Base-by-base conservation (phyloP, 2,888 invertebrate species). In the Standfussiana lucernea region DNA sequence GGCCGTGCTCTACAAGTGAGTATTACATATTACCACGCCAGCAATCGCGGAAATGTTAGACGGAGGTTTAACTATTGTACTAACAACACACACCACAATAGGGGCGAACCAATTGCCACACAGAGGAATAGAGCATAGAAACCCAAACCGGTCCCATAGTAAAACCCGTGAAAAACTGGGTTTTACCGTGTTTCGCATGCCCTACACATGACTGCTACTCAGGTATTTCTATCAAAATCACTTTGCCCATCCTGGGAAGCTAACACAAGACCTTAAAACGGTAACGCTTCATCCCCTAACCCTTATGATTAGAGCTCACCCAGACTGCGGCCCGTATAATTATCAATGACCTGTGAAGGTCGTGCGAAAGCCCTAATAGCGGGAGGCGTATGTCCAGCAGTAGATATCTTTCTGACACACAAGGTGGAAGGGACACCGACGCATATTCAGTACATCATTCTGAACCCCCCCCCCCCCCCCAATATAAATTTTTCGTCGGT, bases 1-100 rank as follows among this genome's bases (percentile, higher is more conserved):
- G 37, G 98, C 98, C 50, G 97, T 98, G 0, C 97, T 98, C 80
- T 98, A 98, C 94, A 97, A 97, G 97, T 98, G 92, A 96, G 97
- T 82, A n/a, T 53, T 64, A 37, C 56, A n/a, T 56, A 24, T 24
- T 21, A 50, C 8, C 15, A 28, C 28, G 56, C 28, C 13, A 13
- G n/a, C 0, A n/a, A 53, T 53, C 13, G 13, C n/a, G n/a, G 13
- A 53, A 13, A 13, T n/a, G n/a, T 24, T 24, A 53, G n/a, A 15
- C 56, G 28, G 56, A 28, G 28, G 7, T 50, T n/a, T 24, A n/a
- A 50, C 10, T 50, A 47, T 50, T 50, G 24, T n/a, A 53, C 13
- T n/a, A n/a, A n/a, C 53, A 53, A n/a, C 11, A n/a, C n/a, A n/a
- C 53, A 53, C n/a, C n/a, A 53, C 53, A 53, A 53, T 13, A 56